A percentile compares a stretch with the other conserved stretches of the same genome.
Conservation (phyloP, 92 coral and sea anemone genomes). For the Zoanthus sansibaricus region DNA sequence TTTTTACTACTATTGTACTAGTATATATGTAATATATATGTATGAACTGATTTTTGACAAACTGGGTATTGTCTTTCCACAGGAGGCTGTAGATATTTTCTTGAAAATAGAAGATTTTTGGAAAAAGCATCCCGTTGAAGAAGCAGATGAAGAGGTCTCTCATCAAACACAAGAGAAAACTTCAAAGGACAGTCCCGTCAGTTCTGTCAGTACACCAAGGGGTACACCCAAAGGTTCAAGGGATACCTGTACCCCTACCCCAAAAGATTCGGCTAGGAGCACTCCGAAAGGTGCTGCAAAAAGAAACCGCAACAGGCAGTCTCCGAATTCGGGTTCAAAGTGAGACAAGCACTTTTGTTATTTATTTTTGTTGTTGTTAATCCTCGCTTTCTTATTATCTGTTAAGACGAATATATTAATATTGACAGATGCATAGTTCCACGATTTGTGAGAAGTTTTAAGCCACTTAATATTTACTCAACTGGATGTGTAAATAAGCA, state of each 20-base stretch:
- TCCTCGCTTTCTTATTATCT: not conserved
- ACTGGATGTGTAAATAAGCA: not conserved
- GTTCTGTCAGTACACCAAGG: not conserved
- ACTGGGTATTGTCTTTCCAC: not conserved
- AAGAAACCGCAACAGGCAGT: not conserved
- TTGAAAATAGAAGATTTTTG: constrained; percentile 97
- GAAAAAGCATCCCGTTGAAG: constrained; percentile 89
- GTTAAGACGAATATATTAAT: not conserved
- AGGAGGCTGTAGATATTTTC: constrained; percentile 95
- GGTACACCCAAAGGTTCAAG: constrained; percentile 36
- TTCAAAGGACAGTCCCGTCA: constrained; percentile 2
- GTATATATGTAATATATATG: no score
- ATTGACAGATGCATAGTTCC: not conserved
- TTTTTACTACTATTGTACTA: no score
- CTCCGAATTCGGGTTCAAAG: constrained; percentile 8
- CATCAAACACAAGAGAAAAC: not conserved
- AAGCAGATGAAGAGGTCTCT: constrained; percentile 57
- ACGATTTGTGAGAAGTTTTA: not conserved
- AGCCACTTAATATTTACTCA: not conserved
- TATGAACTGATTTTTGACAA: no score
- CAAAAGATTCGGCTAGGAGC: constrained; percentile 20
- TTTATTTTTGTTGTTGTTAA: not conserved
- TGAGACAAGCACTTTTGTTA: not conserved
- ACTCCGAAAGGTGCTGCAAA: constrained; percentile 33
- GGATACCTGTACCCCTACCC: constrained; percentile 31